Evolutionary conservation across 2,797 vertebrate species (phyloP), one percentile per base, ranked within the genome.

Genomic region (Petrocephalus schoutedeni): DNA sequence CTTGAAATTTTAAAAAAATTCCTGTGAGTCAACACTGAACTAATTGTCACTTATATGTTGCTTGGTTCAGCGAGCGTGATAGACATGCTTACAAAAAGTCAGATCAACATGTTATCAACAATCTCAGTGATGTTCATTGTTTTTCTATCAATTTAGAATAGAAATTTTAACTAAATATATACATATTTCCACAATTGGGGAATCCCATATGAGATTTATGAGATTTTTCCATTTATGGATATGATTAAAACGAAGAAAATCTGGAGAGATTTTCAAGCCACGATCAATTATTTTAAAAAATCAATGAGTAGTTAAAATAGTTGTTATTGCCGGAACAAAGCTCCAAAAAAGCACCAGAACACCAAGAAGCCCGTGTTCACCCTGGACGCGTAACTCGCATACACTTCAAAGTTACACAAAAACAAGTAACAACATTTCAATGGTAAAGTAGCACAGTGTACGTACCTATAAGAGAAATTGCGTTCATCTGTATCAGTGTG

Each of bases 1-100:
- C 41, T 74, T 64, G 36, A 86, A 88, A 88, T 41, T 88, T 74
- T 36, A 58, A n/a, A 86, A 71, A 88, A 88, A 77, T 86, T 88
- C 84, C 88, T 74, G 16, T 88, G 84, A 86, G 84, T 88, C 88
- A 88, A 88, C 19, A 74, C 61, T 56, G 5, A 57, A 86, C 64
- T 49, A 84, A 16, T 74, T 49, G 82, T 21, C 21, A 10, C n/a
- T 84, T 56, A 56, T 6, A 83, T 56, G 21, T 28, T 14, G n/a
- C 53, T 21, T 14, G 21, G 21, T 57, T 85, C 28, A 54, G 21
- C 23, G 21, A 28, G 2, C 10, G 3, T 3, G 28, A 19, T 3
- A 2, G 12, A 23, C 10, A 54, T 51, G 28, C 21, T 36, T 14
- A 28, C 10, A 5, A 32, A 53, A 54, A 54, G 21, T 16, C 12